A percentile compares a stretch with the other conserved stretches of the same genome.
Conservation (phyloP, 1,140 invertebrate genomes). For the Antheraea pernyi region DNA sequence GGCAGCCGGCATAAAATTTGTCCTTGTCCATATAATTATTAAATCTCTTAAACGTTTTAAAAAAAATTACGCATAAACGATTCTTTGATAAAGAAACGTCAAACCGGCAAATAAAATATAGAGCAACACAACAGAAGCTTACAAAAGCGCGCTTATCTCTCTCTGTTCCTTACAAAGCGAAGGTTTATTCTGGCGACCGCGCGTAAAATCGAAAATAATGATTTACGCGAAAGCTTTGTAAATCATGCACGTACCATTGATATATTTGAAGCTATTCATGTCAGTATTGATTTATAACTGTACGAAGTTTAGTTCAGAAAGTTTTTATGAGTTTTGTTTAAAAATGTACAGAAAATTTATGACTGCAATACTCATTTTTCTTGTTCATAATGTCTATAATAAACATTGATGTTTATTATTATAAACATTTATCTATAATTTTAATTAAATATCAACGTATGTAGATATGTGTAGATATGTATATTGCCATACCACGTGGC, state of each 20-base stretch:
- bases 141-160: conserved; percentile 22
- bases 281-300: conserved; percentile 21
- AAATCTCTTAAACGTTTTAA: too few relatives aligned
- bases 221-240: conserved; percentile 23
- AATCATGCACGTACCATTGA: conserved; percentile 22
- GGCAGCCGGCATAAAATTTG: too few relatives aligned
- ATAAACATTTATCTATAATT: too few relatives aligned
- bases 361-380: neutral
- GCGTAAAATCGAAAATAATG: conserved; percentile 23
- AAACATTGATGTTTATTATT: too few relatives aligned
- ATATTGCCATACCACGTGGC: too few relatives aligned
- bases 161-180: conserved; percentile 11
- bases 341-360: neutral
- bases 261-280: conserved; percentile 20
- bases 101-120: conserved; percentile 18
- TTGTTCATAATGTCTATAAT: too few relatives aligned
- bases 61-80: neutral
- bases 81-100: neutral
- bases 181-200: conserved; percentile 20
- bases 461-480: too few relatives aligned
- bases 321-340: neutral
- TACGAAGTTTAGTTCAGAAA: neutral
- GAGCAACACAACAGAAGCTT: conserved; percentile 7
- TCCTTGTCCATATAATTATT: too few relatives aligned
- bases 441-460: too few relatives aligned